These are phyloP conservation scores for Pseudomyrmex sp. DNA, from an alignment of 1,140 invertebrate species.

Conservation along the genomic window DNA sequence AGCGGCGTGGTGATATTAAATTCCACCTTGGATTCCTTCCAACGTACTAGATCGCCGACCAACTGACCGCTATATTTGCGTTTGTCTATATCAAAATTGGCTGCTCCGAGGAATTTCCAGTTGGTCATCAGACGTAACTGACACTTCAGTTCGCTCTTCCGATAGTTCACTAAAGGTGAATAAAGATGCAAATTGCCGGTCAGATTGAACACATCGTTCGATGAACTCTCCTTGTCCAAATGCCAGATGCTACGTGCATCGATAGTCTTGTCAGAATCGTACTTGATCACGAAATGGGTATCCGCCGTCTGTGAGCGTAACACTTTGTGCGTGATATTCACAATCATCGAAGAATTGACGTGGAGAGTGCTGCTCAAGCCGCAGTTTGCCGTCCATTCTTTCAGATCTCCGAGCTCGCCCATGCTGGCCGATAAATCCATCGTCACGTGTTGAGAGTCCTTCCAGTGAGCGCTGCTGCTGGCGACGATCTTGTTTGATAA, in stretches of 20 bases:
- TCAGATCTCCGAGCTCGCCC: slow-evolving; percentile 75
- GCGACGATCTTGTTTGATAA: slow-evolving; percentile 76
- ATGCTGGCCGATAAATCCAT: slow-evolving; percentile 85
- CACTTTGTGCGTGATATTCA: slow-evolving; percentile 86
- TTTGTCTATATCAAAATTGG: slow-evolving; percentile 89
- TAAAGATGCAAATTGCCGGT: slow-evolving; percentile 86
- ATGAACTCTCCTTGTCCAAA: slow-evolving; percentile 76
- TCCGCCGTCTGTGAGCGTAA: slow-evolving; percentile 82
- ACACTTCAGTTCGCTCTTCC: slow-evolving; percentile 88
- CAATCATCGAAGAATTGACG: slow-evolving; percentile 85
- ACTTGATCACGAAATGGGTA: slow-evolving; percentile 85
- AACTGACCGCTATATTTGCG: slow-evolving; percentile 87
- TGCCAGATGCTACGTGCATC: slow-evolving; percentile 87
- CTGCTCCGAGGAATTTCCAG: slow-evolving; percentile 87
- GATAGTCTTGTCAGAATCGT: slow-evolving; percentile 85
- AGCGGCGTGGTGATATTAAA: slow-evolving; percentile 91
- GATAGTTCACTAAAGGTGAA: slow-evolving; percentile 88
- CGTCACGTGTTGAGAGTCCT: slow-evolving; percentile 85
- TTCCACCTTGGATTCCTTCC: slow-evolving; percentile 82
- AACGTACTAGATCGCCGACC: slow-evolving; percentile 75
- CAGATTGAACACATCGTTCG: slow-evolving; percentile 83
- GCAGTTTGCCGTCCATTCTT: slow-evolving; percentile 84
- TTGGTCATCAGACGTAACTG: slow-evolving; percentile 87
- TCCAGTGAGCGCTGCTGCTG: slow-evolving; percentile 86
- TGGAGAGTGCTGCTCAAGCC: slow-evolving; percentile 87